Evolutionary conservation across 2,888 invertebrate species (phyloP).

Genomic region (Copidosoma aretas): DNA sequence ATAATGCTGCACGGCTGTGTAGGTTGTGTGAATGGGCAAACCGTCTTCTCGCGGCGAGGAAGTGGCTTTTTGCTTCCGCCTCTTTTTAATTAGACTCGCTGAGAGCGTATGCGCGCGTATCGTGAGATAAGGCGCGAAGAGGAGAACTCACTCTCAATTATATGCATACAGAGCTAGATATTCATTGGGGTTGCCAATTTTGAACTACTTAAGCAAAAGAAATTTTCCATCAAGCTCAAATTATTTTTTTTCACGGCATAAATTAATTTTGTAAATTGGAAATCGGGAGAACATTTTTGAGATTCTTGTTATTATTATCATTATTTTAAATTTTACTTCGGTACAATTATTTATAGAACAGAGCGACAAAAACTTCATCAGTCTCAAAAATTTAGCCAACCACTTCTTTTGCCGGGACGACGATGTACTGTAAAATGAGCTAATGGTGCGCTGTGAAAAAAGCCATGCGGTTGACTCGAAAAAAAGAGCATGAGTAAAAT

Average conservation of each 20-base stretch:
- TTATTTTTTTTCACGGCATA: no score
- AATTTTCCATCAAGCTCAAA: no score
- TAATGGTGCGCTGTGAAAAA: constrained; percentile 25
- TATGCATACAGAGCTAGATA: no score
- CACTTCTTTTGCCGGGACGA: constrained; percentile 16
- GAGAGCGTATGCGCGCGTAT: background rate
- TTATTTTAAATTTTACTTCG: no score
- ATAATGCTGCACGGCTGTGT: constrained; percentile 20
- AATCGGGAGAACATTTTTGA: no score
- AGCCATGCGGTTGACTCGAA: constrained; percentile 33
- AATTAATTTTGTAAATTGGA: no score
- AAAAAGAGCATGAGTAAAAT: background rate
- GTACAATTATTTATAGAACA: no score
- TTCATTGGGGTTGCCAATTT: no score
- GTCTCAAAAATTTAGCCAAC: background rate
- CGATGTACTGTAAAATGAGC: background rate
- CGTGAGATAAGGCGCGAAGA: background rate
- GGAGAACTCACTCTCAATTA: no score
- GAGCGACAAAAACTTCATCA: no score
- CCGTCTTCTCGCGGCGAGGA: constrained; percentile 9
- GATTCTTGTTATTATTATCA: no score
- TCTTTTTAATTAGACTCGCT: background rate
- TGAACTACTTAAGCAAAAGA: no score
- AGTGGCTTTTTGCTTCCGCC: constrained; percentile 16
- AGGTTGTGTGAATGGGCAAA: background rate